A percentile compares a stretch with the other conserved stretches of the same genome.
phyloP scores from a whole-genome alignment of 2,113 vertebrate genomes.

The Zosterops hypoxanthus region DNA sequence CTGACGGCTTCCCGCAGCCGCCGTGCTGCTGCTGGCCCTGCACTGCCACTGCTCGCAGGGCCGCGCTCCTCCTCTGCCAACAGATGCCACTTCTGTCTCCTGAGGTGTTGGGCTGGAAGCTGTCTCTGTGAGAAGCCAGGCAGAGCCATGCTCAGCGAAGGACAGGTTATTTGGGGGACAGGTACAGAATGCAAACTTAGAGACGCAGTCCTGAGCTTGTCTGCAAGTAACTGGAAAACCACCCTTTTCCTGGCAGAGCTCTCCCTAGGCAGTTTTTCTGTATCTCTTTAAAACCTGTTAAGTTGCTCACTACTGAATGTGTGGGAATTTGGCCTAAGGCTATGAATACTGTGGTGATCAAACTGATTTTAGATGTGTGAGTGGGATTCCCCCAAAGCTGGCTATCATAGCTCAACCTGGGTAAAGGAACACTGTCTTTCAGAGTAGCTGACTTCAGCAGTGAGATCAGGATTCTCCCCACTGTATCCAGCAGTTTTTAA shows the following conservation, averaged over 20 bases:
- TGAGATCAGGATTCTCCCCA: neutral
- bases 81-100: constrained; percentile 18
- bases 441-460: neutral
- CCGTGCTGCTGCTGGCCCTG: neutral
- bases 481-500: neutral
- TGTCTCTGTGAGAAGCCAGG: neutral
- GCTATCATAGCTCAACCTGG: neutral
- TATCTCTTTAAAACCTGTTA: constrained; percentile 47
- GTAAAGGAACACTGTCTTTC: neutral
- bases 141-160: neutral
- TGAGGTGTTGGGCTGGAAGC: neutral
- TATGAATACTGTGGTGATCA: constrained; percentile 25
- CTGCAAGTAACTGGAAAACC: neutral
- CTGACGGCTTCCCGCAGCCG: neutral
- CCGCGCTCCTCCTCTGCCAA: neutral
- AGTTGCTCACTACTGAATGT: neutral
- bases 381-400: constrained; percentile 35
- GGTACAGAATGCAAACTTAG: neutral
- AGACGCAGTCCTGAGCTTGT: neutral
- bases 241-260: constrained; percentile 13
- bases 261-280: constrained; percentile 10
- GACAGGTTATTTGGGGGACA: neutral
- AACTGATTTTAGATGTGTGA: constrained; percentile 27
- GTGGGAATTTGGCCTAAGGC: constrained; percentile 37
- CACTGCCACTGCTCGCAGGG: neutral